phyloP scores from a whole-genome alignment of 1,140 invertebrate species.

The Lordiphosa clarofinis region DNA sequence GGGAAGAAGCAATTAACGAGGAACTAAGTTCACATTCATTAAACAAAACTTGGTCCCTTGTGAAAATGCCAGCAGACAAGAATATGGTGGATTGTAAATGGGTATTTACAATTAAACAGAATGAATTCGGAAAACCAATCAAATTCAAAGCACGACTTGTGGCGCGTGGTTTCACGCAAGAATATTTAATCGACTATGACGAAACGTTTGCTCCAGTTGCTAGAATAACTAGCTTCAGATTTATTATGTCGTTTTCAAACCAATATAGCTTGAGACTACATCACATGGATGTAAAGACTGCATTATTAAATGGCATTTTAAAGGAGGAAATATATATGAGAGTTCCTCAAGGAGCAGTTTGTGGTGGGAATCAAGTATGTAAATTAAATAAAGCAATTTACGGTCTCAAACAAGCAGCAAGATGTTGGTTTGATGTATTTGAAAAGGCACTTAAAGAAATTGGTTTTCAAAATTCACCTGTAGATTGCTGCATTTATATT shows the following conservation, averaged over 20 bases:
- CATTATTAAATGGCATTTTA: no score
- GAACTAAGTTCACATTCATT: neutral
- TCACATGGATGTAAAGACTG: no score
- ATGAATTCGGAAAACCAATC: neutral
- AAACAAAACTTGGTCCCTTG: conserved; percentile 6
- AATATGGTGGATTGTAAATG: conserved; percentile 6
- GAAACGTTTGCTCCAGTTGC: neutral
- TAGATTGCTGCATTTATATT: neutral
- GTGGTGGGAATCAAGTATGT: no score
- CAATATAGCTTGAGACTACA: no score
- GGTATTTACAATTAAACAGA: conserved; percentile 5
- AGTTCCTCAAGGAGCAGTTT: no score
- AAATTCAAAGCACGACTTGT: neutral
- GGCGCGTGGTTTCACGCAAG: neutral
- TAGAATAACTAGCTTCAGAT: neutral
- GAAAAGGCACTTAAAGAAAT: no score
- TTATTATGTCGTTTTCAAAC: no score
- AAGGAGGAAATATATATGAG: no score
- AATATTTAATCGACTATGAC: neutral
- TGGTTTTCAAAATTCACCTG: neutral
- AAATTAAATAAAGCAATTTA: no score
- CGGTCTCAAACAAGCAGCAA: no score
- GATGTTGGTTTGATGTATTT: no score
- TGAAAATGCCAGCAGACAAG: neutral
- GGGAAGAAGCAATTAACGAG: neutral